Base-by-base conservation (phyloP, 1,140 invertebrate genomes). In the Vanessa tameamea region DNA sequence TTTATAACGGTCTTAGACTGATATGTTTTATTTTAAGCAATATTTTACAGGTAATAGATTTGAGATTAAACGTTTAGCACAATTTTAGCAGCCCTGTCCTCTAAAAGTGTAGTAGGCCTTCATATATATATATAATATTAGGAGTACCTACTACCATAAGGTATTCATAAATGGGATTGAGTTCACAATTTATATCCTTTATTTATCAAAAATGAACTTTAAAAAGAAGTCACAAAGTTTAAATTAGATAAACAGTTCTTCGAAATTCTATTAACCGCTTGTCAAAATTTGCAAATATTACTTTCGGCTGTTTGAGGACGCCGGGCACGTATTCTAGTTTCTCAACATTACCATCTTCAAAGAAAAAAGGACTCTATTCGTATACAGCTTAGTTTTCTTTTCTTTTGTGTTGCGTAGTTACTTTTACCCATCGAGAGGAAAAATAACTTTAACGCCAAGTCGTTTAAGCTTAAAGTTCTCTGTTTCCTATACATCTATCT, bases 281-380 rank as follows among this genome's bases (percentile, higher is more conserved):
- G 57, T 61, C 57, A 61, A 61, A 61, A 61, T 61, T 61, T 61
- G 57, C 57, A 61, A 61, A 61, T 37, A 61, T 61, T 61, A 61
- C 57, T 37, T 26, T 57, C 53, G 53, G 53, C 53, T 31, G 26
- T 37, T 61, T 61, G 15, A 61, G 59, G 53, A 68, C 37, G 37
- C 53, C 43, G 55, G 14, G 53, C 66, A 68, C 66, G 66, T 57
- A 61, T 61, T 59, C 50, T 43, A 55, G 43, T 57, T 57, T 43
- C 37, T 11, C 16, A 8, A 68, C 9, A 51, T 57, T 68, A 43
- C 14, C n/a, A 23, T 55, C 31, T 47, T 55, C 37, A 68, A 68
- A 31, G 65, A 26, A 57, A 68, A 68, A 67, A 55, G 31, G 65
- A 37, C 65, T 43, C 31, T 37, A 68, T 68, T 53, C 20, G n/a